Evolutionary conservation across 2,113 vertebrate genomes (phyloP), one percentile per base, ranked within the genome.

Genomic region (Gobio gobio): DNA sequence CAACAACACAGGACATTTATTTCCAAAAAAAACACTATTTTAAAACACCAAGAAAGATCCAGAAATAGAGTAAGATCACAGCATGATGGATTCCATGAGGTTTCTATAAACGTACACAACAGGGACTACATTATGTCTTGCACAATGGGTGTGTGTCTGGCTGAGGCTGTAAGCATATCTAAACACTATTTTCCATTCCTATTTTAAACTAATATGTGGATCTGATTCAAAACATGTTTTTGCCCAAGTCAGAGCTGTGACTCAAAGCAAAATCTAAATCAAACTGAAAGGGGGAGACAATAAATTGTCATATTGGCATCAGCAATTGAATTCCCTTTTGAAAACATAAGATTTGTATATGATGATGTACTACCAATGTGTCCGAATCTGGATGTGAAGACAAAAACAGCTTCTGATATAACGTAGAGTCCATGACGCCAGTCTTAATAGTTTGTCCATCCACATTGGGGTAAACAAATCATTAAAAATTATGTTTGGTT

Each of bases 231-330:
- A 47, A 47, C 59, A 66, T 29, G 26, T 81, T 81, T 78, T 51
- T 22, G 43, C 58, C 40, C 22, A 13, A 68, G 7, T 79, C 77
- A 47, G 16, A 79, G 58, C 18, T 45, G 78, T 81, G 61, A 81
- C 61, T 81, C 78, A 68, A 81, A 68, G 61, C 24, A 68, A 81
- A 81, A 47, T 7, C 61, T 68, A 81, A 33, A 81, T 81, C 61
- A 26, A 22, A 36, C 56, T n/a, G 6, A 61, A 64, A 49, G 47
- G 13, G 59, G 59, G 59, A 76, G 58, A 64, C 63, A 20, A 26
- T 80, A 64, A 64, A 80, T 80, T 29, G 26, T 64, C 40, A 64
- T 64, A 20, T 2, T 64, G 78, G 78, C 40, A 64, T 64, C 14
- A 66, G 61, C 40, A 63, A 49, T 10, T 66, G 10, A 66, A 81